Percentiles rank a stretch among this genome's conserved stretches.
These are phyloP conservation scores for Tyrophagus putrescentiae DNA, from an alignment of 1,140 invertebrate genomes.

Conservation along the genomic window DNA sequence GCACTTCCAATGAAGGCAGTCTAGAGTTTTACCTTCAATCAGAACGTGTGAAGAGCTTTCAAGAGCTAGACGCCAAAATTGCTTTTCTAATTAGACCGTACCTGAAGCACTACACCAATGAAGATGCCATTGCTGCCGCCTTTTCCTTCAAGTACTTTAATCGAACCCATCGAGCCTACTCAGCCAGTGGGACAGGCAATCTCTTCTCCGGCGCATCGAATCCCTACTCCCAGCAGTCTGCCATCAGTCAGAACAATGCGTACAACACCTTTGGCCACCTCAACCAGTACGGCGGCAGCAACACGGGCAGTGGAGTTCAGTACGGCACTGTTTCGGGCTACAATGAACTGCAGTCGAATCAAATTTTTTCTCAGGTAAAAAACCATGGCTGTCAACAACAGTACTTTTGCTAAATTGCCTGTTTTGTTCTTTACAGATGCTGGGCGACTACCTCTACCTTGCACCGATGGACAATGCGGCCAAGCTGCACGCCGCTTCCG, in stretches of 20 bases:
- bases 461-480: conserved; percentile 12
- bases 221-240: background rate
- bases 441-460: conserved; percentile 22
- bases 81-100: conserved; percentile 21
- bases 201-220: background rate
- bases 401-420: conserved; percentile 1
- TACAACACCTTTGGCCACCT: background rate
- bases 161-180: conserved; percentile 5
- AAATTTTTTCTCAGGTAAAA: conserved; percentile 8
- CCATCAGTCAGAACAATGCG: conserved; percentile 2
- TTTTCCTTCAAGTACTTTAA: conserved; percentile 22
- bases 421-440: conserved; percentile 3
- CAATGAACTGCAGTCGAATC: background rate
- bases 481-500: conserved; percentile 2
- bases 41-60: background rate
- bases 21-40: conserved; percentile 23
- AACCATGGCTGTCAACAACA: background rate
- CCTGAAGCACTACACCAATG: conserved; percentile 19
- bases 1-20: conserved; percentile 27
- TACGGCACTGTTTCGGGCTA: conserved; percentile 3
- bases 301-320: background rate
- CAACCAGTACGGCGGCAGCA: background rate
- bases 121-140: conserved; percentile 20
- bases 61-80: conserved; percentile 14
- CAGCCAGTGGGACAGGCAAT: background rate